These are phyloP conservation scores for Porites divaricata DNA, from an alignment of 92 coral and sea anemone genomes.

Conservation along the genomic window DNA sequence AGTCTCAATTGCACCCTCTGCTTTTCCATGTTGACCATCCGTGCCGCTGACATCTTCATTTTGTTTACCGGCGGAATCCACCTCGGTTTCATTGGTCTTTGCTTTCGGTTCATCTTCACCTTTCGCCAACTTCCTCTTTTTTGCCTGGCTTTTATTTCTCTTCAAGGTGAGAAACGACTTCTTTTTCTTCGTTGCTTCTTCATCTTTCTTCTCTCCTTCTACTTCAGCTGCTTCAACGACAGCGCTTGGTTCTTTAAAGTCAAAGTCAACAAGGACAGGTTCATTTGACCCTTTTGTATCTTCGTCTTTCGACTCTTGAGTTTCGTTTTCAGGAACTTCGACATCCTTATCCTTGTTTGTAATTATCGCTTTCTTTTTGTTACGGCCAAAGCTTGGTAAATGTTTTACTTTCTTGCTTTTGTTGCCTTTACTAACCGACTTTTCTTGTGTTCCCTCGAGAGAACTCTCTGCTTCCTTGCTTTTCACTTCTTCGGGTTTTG, in stretches of 20 bases:
- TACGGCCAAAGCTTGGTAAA: slow-evolving; percentile 43
- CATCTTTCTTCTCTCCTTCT: not conserved
- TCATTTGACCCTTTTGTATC: not conserved
- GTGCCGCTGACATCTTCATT: not conserved
- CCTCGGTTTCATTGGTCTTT: not conserved
- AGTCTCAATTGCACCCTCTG: not conserved
- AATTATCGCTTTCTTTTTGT: slow-evolving; percentile 20
- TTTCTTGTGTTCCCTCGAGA: slow-evolving; percentile 35
- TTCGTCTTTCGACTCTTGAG: not conserved
- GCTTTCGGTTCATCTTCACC: not conserved
- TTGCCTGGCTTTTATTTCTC: slow-evolving; percentile 5
- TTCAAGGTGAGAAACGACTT: slow-evolving; percentile 7
- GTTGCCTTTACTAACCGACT: slow-evolving; percentile 9
- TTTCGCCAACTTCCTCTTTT: slow-evolving; percentile 1
- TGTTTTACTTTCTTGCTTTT: slow-evolving; percentile 39
- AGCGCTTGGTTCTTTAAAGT: not conserved
- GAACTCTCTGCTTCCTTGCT: slow-evolving; percentile 4
- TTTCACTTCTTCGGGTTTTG: not conserved
- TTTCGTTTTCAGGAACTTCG: slow-evolving; percentile 8
- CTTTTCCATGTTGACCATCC: not conserved
- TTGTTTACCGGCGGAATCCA: not conserved
- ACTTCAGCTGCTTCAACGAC: not conserved
- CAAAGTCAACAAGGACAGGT: slow-evolving; percentile 6
- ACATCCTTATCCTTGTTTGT: not conserved
- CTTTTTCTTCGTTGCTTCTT: slow-evolving; percentile 3